Evolutionary conservation across 1,140 invertebrate species (phyloP).

Genomic region (Pararge aegeria): DNA sequence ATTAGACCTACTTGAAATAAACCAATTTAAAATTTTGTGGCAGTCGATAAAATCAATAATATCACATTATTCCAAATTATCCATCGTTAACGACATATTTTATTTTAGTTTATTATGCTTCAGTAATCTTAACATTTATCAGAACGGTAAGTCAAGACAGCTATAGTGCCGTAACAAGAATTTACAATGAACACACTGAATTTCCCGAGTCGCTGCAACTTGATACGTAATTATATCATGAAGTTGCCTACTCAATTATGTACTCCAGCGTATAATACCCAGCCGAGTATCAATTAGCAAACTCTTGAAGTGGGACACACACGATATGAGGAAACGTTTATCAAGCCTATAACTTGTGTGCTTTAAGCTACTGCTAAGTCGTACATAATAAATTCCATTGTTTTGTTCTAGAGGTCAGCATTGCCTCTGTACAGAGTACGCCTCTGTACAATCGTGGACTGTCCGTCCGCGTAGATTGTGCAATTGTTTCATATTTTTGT

Average conservation of each 20-base stretch:
- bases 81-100: not conserved
- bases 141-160: not conserved
- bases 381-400: conserved; percentile 50
- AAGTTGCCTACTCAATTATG: conserved; percentile 30
- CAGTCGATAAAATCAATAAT: not conserved
- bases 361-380: conserved; percentile 24
- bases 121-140: not conserved
- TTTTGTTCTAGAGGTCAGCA: conserved; percentile 56
- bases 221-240: conserved; percentile 27
- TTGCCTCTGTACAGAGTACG: conserved; percentile 33
- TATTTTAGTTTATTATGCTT: not conserved
- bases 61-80: not conserved
- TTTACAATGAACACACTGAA: conserved; percentile 13
- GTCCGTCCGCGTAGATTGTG: conserved; percentile 57
- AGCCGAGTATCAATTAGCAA: conserved; percentile 30
- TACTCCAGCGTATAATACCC: conserved; percentile 23
- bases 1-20: no score
- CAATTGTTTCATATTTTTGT: conserved; percentile 75
- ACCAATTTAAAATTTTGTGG: no score
- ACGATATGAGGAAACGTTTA: conserved; percentile 33
- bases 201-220: conserved; percentile 9
- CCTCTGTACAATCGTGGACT: conserved; percentile 50
- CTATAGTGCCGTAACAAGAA: not conserved
- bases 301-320: conserved; percentile 27
- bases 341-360: conserved; percentile 23